Base-by-base conservation (phyloP, 2,113 vertebrate species). In the Sapajus apella region DNA sequence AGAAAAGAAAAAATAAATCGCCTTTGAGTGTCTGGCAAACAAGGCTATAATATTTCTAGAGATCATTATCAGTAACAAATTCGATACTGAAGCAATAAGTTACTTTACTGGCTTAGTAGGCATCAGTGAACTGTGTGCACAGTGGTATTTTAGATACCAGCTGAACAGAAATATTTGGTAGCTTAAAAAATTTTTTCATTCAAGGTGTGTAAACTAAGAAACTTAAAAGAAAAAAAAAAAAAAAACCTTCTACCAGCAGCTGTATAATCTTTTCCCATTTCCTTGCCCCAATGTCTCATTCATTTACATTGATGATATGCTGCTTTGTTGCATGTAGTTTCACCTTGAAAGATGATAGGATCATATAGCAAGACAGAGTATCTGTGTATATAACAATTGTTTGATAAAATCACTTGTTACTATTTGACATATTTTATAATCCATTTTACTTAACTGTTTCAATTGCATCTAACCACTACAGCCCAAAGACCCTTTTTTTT, bases 131-230 rank as follows among this genome's bases (percentile, higher is more conserved):
- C 61, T 87, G 47, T 87, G 94, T 97, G 70, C 0, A 90, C 82
- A 85, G 96, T 96, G 82, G 4, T 61, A 66, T 52, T 61, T 83
- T 95, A 87, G 95, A 87, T 97, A 87, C 35, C 64, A 88, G 17
- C 58, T 95, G 27, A 40, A 87, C 84, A 95, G 92, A 97, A 96
- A 87, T 96, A 52, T 52, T 0, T 94, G 6, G 0, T 45, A 88
- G 43, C 16, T 45, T 27, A 61, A 76, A 94, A 83, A 61, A 80
- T 70, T 17, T 88, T 84, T 96, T 95, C 88, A 95, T 98, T 97
- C 94, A 91, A 98, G 95, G 17, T 92, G 97, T 58, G 35, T 95
- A 96, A 96, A 75, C 20, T 9, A 84, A 96, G 87, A 80, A 47
- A 76, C 25, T 92, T 89, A 0, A 3, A n/a, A 43, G 0, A n/a